phyloP scores from a whole-genome alignment of 1,140 invertebrate genomes.

The Amphibalanus amphitrite region DNA sequence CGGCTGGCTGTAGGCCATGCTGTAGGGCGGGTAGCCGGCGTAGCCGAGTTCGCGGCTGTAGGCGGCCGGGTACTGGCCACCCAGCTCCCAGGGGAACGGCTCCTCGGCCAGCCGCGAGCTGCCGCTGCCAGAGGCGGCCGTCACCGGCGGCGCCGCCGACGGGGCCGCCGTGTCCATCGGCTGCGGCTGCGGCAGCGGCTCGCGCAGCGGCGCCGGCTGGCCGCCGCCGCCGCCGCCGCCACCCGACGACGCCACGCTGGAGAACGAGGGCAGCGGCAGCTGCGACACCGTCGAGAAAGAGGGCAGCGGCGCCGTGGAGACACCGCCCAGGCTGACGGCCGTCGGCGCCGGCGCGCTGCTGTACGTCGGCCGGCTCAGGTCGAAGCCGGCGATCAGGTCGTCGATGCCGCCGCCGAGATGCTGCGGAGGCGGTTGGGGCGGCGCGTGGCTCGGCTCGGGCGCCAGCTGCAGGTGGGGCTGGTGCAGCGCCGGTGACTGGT shows the following conservation, averaged over 20 bases:
- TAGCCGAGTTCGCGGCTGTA: slow-evolving; percentile 19
- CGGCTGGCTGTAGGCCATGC: neutral
- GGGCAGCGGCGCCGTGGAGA: neutral
- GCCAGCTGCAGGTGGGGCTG: neutral
- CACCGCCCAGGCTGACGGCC: no score
- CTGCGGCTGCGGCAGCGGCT: no score
- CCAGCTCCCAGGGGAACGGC: slow-evolving; percentile 18
- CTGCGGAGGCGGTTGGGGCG: neutral
- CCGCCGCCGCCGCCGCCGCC: no score
- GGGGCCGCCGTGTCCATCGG: neutral
- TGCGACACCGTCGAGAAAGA: slow-evolving; percentile 12
- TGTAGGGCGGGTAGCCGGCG: slow-evolving; percentile 16
- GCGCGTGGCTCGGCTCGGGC: neutral
- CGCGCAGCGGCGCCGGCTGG: neutral
- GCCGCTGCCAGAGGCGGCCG: slow-evolving; percentile 17
- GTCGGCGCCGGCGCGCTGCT: neutral
- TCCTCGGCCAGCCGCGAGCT: slow-evolving; percentile 20
- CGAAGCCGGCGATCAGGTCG: neutral
- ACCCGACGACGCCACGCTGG: neutral
- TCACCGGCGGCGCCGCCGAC: slow-evolving; percentile 17
- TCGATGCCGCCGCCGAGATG: neutral
- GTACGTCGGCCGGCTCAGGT: neutral
- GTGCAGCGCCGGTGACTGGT: neutral
- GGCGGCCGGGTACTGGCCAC: slow-evolving; percentile 17
- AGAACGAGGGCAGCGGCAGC: slow-evolving; percentile 18